Conservation (phyloP, 2,797 vertebrate species). For the Caiman crocodilus region DNA sequence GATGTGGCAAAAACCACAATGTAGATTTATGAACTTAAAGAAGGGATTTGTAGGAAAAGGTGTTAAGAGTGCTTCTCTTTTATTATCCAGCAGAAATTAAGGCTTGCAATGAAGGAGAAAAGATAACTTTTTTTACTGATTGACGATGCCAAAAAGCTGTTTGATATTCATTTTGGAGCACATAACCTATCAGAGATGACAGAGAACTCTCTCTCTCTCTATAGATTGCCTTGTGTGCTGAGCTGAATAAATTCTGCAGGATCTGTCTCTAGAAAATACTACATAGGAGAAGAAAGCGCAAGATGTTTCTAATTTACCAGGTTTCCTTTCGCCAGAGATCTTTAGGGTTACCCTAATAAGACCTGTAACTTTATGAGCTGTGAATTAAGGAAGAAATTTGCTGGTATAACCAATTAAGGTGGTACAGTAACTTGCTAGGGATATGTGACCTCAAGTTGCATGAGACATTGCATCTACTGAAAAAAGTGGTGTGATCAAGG, state of each 20-base stretch:
- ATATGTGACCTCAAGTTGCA: slow-evolving; percentile 9
- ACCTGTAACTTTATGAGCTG: not conserved
- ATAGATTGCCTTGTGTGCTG: not conserved
- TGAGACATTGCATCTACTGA: not conserved
- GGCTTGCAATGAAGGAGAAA: slow-evolving; percentile 1
- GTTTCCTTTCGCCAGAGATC: not conserved
- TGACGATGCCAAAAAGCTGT: not conserved
- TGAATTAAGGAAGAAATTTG: slow-evolving; percentile 45
- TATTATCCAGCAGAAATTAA: slow-evolving; percentile 31
- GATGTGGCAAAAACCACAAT: not conserved
- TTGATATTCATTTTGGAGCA: slow-evolving; percentile 42
- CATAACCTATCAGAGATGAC: slow-evolving; percentile 23
- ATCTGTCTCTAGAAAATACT: not conserved
- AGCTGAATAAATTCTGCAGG: slow-evolving; percentile 17
- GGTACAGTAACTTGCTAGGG: not conserved
- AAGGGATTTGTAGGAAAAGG: not conserved
- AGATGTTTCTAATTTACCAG: not conserved
- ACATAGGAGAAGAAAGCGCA: not conserved
- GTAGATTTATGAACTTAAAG: slow-evolving; percentile 10
- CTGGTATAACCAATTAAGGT: slow-evolving; percentile 7
- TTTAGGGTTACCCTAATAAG: slow-evolving; percentile 8
- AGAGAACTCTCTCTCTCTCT: not conserved
- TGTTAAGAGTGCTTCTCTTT: not conserved
- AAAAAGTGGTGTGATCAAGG: not conserved
- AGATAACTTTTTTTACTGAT: not conserved